A percentile compares a stretch with the other conserved stretches of the same genome.
Conservation (phyloP, 2,113 vertebrate species). For the Micronycteris hirsuta region DNA sequence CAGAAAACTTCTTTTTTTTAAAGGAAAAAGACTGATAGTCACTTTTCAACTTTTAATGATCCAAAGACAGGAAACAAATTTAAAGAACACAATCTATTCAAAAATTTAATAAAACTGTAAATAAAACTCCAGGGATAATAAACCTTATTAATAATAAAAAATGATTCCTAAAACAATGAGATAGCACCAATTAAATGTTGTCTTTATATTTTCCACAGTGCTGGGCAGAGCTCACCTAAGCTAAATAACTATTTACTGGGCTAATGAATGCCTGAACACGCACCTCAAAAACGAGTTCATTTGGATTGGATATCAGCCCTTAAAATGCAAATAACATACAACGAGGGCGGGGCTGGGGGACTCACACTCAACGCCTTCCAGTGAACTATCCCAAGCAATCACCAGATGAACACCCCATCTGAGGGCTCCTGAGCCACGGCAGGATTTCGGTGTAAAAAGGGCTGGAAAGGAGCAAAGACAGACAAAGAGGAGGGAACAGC, state of each 20-base stretch:
- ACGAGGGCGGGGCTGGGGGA: background rate
- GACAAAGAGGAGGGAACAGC: too few relatives aligned
- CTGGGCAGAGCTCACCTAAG: background rate
- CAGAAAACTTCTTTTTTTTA: background rate
- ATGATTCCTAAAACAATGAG: background rate
- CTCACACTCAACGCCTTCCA: background rate
- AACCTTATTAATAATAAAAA: background rate
- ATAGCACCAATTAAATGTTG: background rate
- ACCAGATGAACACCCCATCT: background rate
- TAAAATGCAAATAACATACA: background rate
- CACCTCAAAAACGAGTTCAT: background rate
- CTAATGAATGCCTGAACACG: background rate
- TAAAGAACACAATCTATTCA: background rate
- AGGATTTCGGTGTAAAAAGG: background rate
- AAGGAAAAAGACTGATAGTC: background rate
- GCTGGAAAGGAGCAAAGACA: background rate
- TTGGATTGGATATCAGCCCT: background rate
- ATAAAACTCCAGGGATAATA: background rate
- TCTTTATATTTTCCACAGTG: background rate
- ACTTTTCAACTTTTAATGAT: background rate
- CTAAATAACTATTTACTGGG: constrained; percentile 8
- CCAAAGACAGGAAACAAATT: background rate
- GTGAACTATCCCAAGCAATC: background rate
- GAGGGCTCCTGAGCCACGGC: background rate
- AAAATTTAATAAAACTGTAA: background rate